Conservation (phyloP, 2,888 invertebrate genomes). For the Euplexia lucipara region DNA sequence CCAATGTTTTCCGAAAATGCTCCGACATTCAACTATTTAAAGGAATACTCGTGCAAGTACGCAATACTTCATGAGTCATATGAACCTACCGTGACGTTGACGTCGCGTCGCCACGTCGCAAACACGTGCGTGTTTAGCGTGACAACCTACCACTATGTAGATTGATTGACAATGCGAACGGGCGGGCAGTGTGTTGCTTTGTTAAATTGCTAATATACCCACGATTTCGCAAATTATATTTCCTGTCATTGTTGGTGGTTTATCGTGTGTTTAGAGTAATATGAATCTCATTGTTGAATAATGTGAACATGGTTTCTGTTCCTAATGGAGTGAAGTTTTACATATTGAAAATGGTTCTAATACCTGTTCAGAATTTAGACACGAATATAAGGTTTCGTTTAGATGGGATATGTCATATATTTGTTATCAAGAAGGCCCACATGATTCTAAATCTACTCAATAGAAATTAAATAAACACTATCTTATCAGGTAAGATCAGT, state of each 20-base stretch:
- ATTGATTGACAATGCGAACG: slow-evolving; percentile 81
- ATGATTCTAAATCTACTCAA: no score
- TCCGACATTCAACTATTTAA: no score
- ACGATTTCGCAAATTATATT: slow-evolving; percentile 62
- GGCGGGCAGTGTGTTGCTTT: slow-evolving; percentile 66
- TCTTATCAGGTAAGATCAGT: no score
- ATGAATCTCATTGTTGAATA: slow-evolving; percentile 11
- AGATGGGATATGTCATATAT: background rate
- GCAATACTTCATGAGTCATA: slow-evolving; percentile 69
- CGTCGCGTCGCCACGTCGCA: slow-evolving; percentile 66
- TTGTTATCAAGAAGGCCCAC: no score
- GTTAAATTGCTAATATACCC: slow-evolving; percentile 66
- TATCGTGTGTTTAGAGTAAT: slow-evolving; percentile 40
- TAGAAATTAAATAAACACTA: no score
- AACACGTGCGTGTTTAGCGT: slow-evolving; percentile 77
- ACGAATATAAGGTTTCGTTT: background rate
- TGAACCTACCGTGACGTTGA: slow-evolving; percentile 73
- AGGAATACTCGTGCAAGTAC: background rate
- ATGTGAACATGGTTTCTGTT: background rate
- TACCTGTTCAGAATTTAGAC: slow-evolving; percentile 1
- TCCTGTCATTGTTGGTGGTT: slow-evolving; percentile 61
- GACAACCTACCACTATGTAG: slow-evolving; percentile 75
- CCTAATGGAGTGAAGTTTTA: background rate
- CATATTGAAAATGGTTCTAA: background rate
- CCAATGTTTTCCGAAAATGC: background rate